phyloP scores from a whole-genome alignment of 2,888 invertebrate genomes.

The Mesorhabditis sp. region DNA sequence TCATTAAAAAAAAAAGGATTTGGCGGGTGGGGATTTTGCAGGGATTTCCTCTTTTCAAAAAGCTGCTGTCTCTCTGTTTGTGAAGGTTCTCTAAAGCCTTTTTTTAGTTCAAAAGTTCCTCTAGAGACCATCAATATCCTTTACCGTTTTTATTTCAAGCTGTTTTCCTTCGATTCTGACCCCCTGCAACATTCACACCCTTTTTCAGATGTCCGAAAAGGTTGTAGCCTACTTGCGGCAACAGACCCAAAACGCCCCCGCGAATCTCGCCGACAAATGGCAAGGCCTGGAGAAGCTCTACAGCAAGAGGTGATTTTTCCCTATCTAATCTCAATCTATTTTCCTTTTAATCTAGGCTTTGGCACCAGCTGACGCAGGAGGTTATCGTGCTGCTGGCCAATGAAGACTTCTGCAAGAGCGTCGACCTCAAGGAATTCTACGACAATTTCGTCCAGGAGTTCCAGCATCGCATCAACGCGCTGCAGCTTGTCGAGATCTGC shows the following conservation, averaged over 20 bases:
- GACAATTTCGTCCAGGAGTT: conserved; percentile 80
- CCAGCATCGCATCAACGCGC: conserved; percentile 92
- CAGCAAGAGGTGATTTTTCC: conserved; percentile 41
- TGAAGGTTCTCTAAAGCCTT: too few relatives aligned
- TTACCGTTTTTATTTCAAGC: too few relatives aligned
- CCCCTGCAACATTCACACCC: too few relatives aligned
- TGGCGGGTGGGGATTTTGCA: too few relatives aligned
- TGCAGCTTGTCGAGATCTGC: conserved; percentile 82
- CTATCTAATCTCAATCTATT: not conserved
- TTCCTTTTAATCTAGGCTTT: conserved; percentile 38
- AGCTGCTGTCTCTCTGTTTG: too few relatives aligned
- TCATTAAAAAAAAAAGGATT: too few relatives aligned
- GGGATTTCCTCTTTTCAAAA: too few relatives aligned
- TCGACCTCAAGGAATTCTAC: conserved; percentile 68
- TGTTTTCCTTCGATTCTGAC: too few relatives aligned
- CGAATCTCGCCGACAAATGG: conserved; percentile 47
- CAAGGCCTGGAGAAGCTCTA: conserved; percentile 46
- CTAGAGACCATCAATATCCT: too few relatives aligned
- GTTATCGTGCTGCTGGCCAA: conserved; percentile 34
- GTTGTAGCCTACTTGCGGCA: conserved; percentile 43
- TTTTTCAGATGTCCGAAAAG: conserved; percentile 33
- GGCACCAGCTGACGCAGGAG: conserved; percentile 52
- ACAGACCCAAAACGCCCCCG: conserved; percentile 38
- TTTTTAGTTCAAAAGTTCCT: too few relatives aligned
- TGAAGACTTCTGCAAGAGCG: conserved; percentile 23